Base-by-base conservation (phyloP, 2,888 invertebrate genomes). In the Andrena flavipes region DNA sequence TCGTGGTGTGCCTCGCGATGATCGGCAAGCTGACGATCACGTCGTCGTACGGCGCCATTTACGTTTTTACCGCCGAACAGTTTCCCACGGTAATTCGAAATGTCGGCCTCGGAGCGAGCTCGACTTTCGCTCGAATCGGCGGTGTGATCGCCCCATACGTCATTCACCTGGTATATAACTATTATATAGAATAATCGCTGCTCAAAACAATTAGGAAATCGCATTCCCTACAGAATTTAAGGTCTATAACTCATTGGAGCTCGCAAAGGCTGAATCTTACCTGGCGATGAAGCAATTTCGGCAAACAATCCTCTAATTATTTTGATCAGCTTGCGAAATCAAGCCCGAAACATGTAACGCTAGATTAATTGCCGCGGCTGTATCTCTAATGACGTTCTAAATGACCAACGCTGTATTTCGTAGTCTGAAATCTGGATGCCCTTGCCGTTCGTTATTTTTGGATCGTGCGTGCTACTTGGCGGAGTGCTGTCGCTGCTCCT, bases 31-130 rank as follows among this genome's bases (percentile, higher is more conserved):
- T 97, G 85, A 95, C 96, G 59, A 97, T 97, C 71, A 97, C 97
- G 1, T 95, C 96, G 0, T 96, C 96, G 30, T 97, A 97, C 88
- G 97, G 96, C 59, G 96, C 96, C 0, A 95, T 97, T 60, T 97
- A 97, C 89, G 95, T 97, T 65, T 96, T 96, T 91, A 96, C 97
- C 0, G 96, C 96, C 1, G 97, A 97, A 93, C 96, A 96, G 91
- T 97, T 96, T 89, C 97, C 97, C 20, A 97, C 97, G 7, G 96
- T 96, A 20, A 96, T 97, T 59, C 93, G 96, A 84, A 96, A 96
- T 88, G 95, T 95, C 54, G 96, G 95, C 35, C 93, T 96, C 59
- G 96, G 96, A 10, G 95, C 96, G 8, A 95, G 95, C 68, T 96
- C 96, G 2, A 96, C 96, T 77, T 95, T 95, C 85, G 96, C 96